Evolutionary conservation across 2,113 vertebrate genomes (phyloP).

Genomic region (Motacilla tschutschensis): DNA sequence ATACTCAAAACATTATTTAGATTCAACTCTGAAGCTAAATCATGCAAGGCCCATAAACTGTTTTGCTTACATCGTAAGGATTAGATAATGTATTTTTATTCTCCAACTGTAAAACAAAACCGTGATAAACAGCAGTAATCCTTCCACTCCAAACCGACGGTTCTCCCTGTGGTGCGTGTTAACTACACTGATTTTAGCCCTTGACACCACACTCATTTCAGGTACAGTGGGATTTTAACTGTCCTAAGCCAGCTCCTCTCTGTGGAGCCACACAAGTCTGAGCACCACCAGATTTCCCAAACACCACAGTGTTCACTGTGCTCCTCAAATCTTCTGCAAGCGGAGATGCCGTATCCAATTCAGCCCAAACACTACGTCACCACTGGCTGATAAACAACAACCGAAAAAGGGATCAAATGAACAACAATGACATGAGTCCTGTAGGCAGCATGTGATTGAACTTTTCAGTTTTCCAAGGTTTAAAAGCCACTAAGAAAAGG

Average conservation of each 20-base stretch:
- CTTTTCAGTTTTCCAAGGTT: slow-evolving; percentile 62
- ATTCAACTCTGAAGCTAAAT: slow-evolving; percentile 65
- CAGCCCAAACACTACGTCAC: slow-evolving; percentile 62
- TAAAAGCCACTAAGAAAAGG: slow-evolving; percentile 69
- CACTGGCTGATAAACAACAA: slow-evolving; percentile 50
- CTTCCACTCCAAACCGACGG: neutral
- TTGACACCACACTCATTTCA: slow-evolving; percentile 60
- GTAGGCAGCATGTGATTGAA: slow-evolving; percentile 73
- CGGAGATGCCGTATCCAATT: slow-evolving; percentile 60
- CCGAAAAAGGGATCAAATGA: slow-evolving; percentile 27
- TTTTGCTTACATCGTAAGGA: slow-evolving; percentile 53
- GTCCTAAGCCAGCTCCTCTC: slow-evolving; percentile 46
- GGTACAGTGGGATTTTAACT: slow-evolving; percentile 40
- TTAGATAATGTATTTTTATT: slow-evolving; percentile 57
- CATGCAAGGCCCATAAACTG: slow-evolving; percentile 71
- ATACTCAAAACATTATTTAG: slow-evolving; percentile 62
- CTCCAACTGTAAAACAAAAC: slow-evolving; percentile 54
- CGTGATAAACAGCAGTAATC: slow-evolving; percentile 21
- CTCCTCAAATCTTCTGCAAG: slow-evolving; percentile 59
- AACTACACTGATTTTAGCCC: slow-evolving; percentile 71
- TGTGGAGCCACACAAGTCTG: slow-evolving; percentile 35
- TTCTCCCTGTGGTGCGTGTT: neutral
- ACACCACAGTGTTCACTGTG: slow-evolving; percentile 42
- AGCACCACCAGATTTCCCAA: slow-evolving; percentile 54
- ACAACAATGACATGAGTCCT: slow-evolving; percentile 65